Percentiles rank a stretch among this genome's conserved stretches.
phyloP scores from a whole-genome alignment of 2,888 invertebrate genomes.

The Cephus runcator region DNA sequence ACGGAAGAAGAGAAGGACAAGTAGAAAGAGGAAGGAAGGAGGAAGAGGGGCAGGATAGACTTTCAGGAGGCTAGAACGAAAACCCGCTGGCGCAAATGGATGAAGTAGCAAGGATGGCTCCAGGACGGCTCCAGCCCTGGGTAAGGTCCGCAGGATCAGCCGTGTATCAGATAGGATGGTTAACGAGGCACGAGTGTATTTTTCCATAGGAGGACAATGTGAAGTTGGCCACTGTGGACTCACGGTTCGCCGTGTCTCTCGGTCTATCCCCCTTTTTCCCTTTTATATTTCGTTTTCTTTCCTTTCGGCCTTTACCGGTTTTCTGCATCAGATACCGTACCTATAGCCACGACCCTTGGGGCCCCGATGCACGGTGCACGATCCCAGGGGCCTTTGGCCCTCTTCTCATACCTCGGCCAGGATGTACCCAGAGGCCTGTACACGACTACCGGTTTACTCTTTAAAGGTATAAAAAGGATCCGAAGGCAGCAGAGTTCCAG shows the following conservation, averaged over 20 bases:
- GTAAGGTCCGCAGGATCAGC: not conserved
- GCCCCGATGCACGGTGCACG: slow-evolving; percentile 8
- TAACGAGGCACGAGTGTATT: slow-evolving; percentile 65
- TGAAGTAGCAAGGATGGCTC: slow-evolving; percentile 26
- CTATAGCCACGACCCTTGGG: slow-evolving; percentile 48
- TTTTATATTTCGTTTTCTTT: slow-evolving; percentile 35
- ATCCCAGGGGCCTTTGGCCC: slow-evolving; percentile 31
- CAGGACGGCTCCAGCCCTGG: slow-evolving; percentile 14
- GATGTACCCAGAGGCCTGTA: not conserved
- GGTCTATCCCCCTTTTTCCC: not conserved
- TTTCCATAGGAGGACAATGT: slow-evolving; percentile 63
- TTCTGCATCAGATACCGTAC: slow-evolving; percentile 62
- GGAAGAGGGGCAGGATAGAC: not conserved
- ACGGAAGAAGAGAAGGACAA: not conserved
- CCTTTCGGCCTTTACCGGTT: slow-evolving; percentile 62
- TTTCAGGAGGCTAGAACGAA: slow-evolving; percentile 19
- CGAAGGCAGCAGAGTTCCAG: not conserved
- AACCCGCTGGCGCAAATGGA: slow-evolving; percentile 6
- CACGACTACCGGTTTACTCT: not conserved
- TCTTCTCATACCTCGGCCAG: slow-evolving; percentile 8
- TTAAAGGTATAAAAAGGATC: not conserved
- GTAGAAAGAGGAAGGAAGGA: slow-evolving; percentile 5
- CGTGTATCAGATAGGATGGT: slow-evolving; percentile 56
- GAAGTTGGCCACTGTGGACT: slow-evolving; percentile 21
- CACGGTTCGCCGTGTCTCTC: slow-evolving; percentile 12